Conservation (phyloP, 2,888 invertebrate genomes). For the Drosophila leonis region DNA sequence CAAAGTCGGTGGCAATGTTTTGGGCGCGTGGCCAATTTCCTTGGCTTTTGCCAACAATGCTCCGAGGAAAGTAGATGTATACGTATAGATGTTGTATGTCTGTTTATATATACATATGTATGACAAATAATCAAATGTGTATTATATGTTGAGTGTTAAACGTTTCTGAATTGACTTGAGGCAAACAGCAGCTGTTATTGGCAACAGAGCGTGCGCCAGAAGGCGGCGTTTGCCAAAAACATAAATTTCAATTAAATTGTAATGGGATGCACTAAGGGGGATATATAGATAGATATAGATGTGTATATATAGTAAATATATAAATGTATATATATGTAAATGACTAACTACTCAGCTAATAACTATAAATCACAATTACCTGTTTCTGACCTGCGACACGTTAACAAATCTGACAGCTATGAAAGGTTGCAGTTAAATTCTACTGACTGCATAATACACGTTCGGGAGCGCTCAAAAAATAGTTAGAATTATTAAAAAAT, state of each 20-base stretch:
- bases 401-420: neutral
- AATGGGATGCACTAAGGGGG: constrained; percentile 1
- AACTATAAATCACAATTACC: constrained; percentile 5
- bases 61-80: neutral
- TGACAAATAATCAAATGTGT: constrained; percentile 66
- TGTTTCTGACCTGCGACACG: constrained; percentile 2
- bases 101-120: neutral
- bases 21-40: constrained; percentile 78
- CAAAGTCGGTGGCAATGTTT: constrained; percentile 40
- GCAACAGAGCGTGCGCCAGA: constrained; percentile 79
- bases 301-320: neutral
- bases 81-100: too few species aligned
- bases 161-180: constrained; percentile 82
- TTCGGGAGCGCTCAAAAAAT: neutral
- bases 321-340: neutral
- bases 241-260: constrained; percentile 61
- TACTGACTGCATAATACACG: neutral
- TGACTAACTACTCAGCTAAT: constrained; percentile 11
- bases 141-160: constrained; percentile 74
- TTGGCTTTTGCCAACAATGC: constrained; percentile 1
- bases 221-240: constrained; percentile 76
- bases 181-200: constrained; percentile 54
- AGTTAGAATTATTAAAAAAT: neutral
- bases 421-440: neutral
- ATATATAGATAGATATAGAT: neutral